These are phyloP conservation scores for Gasterosteus aculeatus DNA, from an alignment of 2,113 vertebrate genomes.

Conservation along the genomic window DNA sequence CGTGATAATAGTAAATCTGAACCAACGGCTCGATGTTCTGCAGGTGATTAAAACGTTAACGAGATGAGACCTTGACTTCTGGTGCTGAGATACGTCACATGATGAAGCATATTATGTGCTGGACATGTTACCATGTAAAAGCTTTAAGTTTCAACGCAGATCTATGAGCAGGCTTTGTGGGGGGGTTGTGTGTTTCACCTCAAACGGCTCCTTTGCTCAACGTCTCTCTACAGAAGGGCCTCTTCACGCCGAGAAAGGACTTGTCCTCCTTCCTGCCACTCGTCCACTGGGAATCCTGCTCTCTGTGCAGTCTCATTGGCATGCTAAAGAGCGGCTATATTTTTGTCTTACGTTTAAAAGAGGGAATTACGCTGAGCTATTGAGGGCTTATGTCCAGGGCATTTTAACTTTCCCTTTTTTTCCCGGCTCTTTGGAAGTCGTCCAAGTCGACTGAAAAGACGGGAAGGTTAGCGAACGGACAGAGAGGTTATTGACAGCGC, in stretches of 20 bases:
- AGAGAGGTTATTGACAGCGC: constrained; percentile 80
- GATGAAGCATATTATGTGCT: constrained; percentile 51
- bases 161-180: constrained; percentile 10
- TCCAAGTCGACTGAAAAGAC: constrained; percentile 79
- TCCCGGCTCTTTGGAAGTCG: constrained; percentile 71
- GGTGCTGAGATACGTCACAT: constrained; percentile 46
- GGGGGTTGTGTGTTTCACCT: constrained; percentile 34
- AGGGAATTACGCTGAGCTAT: constrained; percentile 75
- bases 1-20: constrained; percentile 46
- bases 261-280: constrained; percentile 52
- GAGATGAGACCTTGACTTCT: constrained; percentile 66
- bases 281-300: constrained; percentile 46
- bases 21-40: constrained; percentile 54
- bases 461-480: constrained; percentile 72
- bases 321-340: constrained; percentile 79
- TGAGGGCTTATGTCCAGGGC: constrained; percentile 78
- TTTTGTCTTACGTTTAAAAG: constrained; percentile 81
- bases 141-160: constrained; percentile 13
- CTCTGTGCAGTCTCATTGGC: constrained; percentile 74
- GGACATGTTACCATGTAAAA: constrained; percentile 11
- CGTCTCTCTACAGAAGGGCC: too few relatives aligned
- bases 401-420: constrained; percentile 67
- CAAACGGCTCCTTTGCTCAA: constrained; percentile 34
- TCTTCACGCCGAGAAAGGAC: constrained; percentile 70
- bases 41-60: constrained; percentile 64